Evolutionary conservation across 2,113 vertebrate genomes (phyloP).

Genomic region (Brienomyrus longianalis): DNA sequence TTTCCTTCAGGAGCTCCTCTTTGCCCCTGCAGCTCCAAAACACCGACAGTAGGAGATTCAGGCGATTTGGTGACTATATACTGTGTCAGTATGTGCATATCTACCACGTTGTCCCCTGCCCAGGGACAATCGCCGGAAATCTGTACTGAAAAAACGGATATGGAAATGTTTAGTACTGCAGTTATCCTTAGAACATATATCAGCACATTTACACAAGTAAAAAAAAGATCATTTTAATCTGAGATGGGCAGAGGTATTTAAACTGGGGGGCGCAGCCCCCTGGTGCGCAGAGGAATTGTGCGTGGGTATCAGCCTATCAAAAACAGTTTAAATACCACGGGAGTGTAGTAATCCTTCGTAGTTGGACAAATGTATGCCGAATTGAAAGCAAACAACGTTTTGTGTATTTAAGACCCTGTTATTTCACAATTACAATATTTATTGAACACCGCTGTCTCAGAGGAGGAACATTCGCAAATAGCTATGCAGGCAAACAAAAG

Average conservation of each 20-base stretch:
- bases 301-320: background rate
- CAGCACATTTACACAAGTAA: background rate
- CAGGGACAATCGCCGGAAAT: background rate
- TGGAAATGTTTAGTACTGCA: background rate
- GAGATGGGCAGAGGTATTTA: background rate
- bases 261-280: background rate
- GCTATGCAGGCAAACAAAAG: background rate
- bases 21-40: background rate
- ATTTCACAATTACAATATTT: background rate
- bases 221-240: background rate
- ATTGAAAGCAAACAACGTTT: background rate
- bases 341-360: background rate
- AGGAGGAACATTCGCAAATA: background rate
- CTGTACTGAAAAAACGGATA: background rate
- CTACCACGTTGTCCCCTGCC: background rate
- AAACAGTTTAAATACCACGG: background rate
- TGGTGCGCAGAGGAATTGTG: background rate
- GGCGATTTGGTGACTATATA: background rate
- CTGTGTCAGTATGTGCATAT: background rate
- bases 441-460: background rate
- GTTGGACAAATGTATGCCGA: background rate
- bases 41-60: background rate
- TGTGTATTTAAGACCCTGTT: background rate
- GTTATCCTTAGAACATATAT: background rate
- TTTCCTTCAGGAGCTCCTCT: background rate